Evolutionary conservation across 2,888 invertebrate species (phyloP), one percentile per base, ranked within the genome.

Genomic region (Anagyrus pseudococci): DNA sequence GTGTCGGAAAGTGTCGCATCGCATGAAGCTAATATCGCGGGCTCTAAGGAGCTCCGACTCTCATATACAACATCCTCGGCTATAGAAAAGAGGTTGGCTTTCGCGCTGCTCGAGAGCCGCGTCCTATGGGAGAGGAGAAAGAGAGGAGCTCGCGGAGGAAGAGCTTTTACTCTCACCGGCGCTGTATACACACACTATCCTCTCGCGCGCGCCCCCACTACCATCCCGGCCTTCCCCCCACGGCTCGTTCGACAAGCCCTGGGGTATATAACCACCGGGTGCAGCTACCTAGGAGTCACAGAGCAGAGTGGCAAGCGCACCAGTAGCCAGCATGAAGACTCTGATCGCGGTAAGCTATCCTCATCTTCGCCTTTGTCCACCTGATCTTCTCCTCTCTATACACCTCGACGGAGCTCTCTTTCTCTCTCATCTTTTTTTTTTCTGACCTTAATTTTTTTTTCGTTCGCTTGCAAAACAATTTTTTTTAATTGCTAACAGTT

Each of bases 261-360:
- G 76, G 75, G 73, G 76, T 81, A 81, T 81, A 81, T 80, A 81
- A 77, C 76, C 76, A 73, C 76, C 77, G 71, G 75, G 69, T 75
- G 74, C 73, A 78, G 77, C 78, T 76, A 73, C 75, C 71, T 70
- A 72, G 68, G 73, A 79, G 80, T 80, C 80, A 80, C 79, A 80
- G 76, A 80, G 77, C 78, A 73, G 75, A 77, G 77, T 79, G 80
- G 80, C 80, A 79, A 77, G 75, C 64, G 64, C 61, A 67, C 77
- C 76, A 77, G 78, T 77, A 77, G 78, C 77, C 79, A 77, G 76
- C 77, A 81, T 81, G 80, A 78, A 77, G 77, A 77, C 78, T 77
- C 77, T 81, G 75, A 75, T 80, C 78, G 80, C 77, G 80, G 80
- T 81, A 81, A 81, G 80, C 77, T 75, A 65, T 58, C 63, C 59